A percentile compares a stretch with the other conserved stretches of the same genome.
phyloP scores from a whole-genome alignment of 2,113 vertebrate species.

The Tor tambroides region DNA sequence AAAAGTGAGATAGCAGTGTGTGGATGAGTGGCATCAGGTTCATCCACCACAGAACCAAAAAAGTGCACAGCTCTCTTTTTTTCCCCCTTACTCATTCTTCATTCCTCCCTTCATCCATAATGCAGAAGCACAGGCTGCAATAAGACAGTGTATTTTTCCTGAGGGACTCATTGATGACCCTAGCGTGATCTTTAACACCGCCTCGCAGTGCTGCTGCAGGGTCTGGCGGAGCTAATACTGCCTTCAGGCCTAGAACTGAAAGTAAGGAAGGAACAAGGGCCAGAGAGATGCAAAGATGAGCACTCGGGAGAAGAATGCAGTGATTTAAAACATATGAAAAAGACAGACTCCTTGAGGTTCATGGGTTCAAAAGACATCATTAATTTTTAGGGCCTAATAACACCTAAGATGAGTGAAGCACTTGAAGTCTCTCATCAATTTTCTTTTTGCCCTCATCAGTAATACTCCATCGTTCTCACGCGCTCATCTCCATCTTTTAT shows the following conservation, averaged over 20 bases:
- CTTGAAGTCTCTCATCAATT: constrained; percentile 11
- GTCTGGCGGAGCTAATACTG: not conserved
- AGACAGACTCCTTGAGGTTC: not conserved
- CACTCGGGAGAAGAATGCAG: not conserved
- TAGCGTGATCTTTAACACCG: constrained; percentile 43
- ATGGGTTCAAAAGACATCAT: constrained; percentile 27
- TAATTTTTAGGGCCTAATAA: constrained; percentile 8
- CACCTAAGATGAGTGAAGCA: not conserved
- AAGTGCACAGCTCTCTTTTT: constrained; percentile 32
- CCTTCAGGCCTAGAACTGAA: constrained; percentile 19
- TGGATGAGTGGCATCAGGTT: constrained; percentile 16
- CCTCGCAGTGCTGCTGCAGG: not conserved
- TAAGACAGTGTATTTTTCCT: constrained; percentile 52
- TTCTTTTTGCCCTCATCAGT: not conserved
- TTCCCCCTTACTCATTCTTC: not conserved
- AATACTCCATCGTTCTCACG: not conserved
- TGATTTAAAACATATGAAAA: not conserved
- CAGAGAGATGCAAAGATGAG: constrained; percentile 12
- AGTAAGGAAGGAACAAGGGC: not conserved
- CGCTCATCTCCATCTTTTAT: constrained; percentile 41
- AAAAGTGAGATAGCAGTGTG: not conserved
- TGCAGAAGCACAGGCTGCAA: constrained; percentile 37
- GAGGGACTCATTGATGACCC: constrained; percentile 49
- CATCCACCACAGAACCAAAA: constrained; percentile 13
- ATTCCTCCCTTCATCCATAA: constrained; percentile 30